Conservation (phyloP, 2,888 invertebrate species). For the Troilus luridus region DNA sequence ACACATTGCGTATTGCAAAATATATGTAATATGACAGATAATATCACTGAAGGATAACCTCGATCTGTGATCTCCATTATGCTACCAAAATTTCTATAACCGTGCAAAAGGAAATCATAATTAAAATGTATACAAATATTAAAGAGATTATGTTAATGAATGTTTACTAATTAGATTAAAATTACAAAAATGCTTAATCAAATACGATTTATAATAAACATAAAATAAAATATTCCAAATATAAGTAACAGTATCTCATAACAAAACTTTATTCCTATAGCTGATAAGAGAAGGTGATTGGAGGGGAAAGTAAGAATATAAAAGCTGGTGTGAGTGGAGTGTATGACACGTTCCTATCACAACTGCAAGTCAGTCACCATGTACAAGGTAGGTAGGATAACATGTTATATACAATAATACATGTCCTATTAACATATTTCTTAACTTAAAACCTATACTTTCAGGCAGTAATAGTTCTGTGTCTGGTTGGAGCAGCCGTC, state of each 20-base stretch:
- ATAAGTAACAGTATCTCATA: background rate
- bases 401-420: background rate
- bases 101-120: too few species aligned
- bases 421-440: background rate
- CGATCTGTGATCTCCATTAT: too few species aligned
- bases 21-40: too few species aligned
- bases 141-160: too few species aligned
- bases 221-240: background rate
- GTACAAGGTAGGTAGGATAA: background rate
- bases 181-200: too few species aligned
- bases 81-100: too few species aligned
- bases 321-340: background rate
- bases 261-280: background rate
- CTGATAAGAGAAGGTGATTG: background rate
- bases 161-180: too few species aligned
- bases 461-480: slow-evolving; percentile 1
- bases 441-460: background rate
- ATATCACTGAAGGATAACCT: too few species aligned
- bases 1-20: too few species aligned
- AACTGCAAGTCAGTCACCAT: background rate
- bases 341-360: background rate
- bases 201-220: too few species aligned
- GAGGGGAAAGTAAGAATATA: background rate
- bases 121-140: too few species aligned
- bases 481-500: slow-evolving; percentile 39